Evolutionary conservation across 1,140 invertebrate genomes (phyloP).

Genomic region (Heliconius hermathena): DNA sequence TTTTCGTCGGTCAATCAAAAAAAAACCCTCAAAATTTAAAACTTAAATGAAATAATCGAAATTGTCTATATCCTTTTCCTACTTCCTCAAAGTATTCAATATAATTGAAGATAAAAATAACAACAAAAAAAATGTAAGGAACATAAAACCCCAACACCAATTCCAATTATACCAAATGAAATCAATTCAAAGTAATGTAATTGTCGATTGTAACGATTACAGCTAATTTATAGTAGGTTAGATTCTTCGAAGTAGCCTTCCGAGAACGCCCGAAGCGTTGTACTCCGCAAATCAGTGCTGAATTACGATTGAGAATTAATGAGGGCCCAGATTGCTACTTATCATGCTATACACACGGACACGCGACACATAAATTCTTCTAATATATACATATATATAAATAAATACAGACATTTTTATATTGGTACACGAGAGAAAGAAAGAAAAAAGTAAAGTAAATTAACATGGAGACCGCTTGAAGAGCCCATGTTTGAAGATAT

Average conservation of each 20-base stretch:
- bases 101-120: not conserved
- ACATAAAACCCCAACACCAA: not conserved
- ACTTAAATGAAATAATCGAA: too few relatives aligned
- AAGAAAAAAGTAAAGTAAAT: too few relatives aligned
- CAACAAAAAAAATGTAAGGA: not conserved
- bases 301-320: constrained; percentile 45
- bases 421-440: not conserved
- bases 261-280: constrained; percentile 33
- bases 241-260: constrained; percentile 46
- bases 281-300: constrained; percentile 41
- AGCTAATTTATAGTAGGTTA: constrained; percentile 37
- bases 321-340: constrained; percentile 33
- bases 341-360: constrained; percentile 18
- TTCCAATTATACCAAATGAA: not conserved
- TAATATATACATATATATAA: not conserved
- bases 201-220: constrained; percentile 2
- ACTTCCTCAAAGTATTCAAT: not conserved
- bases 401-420: not conserved
- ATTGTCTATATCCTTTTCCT: too few relatives aligned
- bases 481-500: too few relatives aligned
- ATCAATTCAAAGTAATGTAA: constrained; percentile 6
- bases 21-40: too few relatives aligned
- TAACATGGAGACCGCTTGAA: too few relatives aligned
- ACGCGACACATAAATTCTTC: not conserved
- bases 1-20: too few relatives aligned